Evolutionary conservation across 2,888 invertebrate species (phyloP), one percentile per base, ranked within the genome.

Genomic region (Drosophila peninsularis): DNA sequence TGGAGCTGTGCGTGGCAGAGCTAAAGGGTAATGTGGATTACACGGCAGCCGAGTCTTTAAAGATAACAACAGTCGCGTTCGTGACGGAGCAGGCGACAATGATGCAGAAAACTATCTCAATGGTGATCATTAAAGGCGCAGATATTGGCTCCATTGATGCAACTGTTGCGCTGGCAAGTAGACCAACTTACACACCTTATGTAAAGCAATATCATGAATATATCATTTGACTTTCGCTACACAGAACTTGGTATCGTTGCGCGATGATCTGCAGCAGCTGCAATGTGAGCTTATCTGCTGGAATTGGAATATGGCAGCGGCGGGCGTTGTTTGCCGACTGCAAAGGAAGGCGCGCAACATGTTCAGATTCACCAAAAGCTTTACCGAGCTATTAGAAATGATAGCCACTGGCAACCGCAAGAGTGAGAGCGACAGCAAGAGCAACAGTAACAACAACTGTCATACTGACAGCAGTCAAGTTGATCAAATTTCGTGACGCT

Each of bases 41-140:
- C 93, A 96, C 97, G n/a, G 95, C 96, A 5, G 96, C 96, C 0
- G 97, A 97, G 93, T 95, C 94, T 93, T 93, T 97, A 82, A 93
- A 94, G 79, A 75, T 81, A 17, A 93, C 94, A 89, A 94, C 96
- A 72, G 95, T 98, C 67, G 94, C 95, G 88, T 96, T 96, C 93
- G 96, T 95, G 17, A 95, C 94, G 19, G 93, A 93, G 11, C 93
- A 94, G 78, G 41, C 52, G 10, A 50, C n/a, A 13, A 1, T 27
- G n/a, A 45, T 45, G 47, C 30, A 49, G 10, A 93, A 94, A 62
- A 93, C 93, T 68, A 93, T 94, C 83, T 89, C 92, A 78, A 56
- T 94, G 45, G 95, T 97, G 67, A 95, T 97, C 55, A 94, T 97
- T 52, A 96, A 97, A 93, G 97, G 95, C n/a, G 92, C 92, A 71